phyloP scores from a whole-genome alignment of 2,888 invertebrate species.

The Pollenia angustigena region DNA sequence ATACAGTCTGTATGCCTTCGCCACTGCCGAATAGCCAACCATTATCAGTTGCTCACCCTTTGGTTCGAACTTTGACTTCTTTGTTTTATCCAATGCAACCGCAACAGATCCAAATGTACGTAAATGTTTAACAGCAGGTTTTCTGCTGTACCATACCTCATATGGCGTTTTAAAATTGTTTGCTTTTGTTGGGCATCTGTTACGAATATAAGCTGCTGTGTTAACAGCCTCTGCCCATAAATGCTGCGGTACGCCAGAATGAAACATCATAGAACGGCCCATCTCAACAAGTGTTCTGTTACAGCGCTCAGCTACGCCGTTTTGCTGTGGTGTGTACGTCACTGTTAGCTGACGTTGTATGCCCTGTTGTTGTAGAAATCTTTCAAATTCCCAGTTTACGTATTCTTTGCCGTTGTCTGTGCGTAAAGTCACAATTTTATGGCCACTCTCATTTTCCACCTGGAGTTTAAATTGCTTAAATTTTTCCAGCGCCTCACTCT shows the following conservation, averaged over 20 bases:
- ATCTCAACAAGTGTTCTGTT: constrained; percentile 68
- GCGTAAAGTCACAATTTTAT: constrained; percentile 32
- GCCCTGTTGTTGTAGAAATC: constrained; percentile 35
- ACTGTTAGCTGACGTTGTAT: constrained; percentile 72
- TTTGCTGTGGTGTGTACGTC: constrained; percentile 67
- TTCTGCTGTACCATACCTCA: constrained; percentile 62
- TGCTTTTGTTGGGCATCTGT: constrained; percentile 65
- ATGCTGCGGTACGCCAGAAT: constrained; percentile 43
- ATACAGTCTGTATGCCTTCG: constrained; percentile 50
- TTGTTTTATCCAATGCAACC: constrained; percentile 53
- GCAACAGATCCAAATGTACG: constrained; percentile 68
- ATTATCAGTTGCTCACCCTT: constrained; percentile 63
- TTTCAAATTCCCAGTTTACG: constrained; percentile 28
- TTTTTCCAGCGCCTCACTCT: constrained; percentile 46
- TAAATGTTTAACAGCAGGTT: constrained; percentile 66
- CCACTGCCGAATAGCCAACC: constrained; percentile 66
- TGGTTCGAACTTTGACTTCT: constrained; percentile 34
- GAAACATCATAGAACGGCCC: constrained; percentile 64
- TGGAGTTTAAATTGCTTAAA: constrained; percentile 53
- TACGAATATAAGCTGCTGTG: constrained; percentile 67
- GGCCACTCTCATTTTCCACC: constrained; percentile 48
- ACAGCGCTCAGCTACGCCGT: constrained; percentile 59
- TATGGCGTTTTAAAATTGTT: constrained; percentile 61
- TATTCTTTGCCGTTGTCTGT: constrained; percentile 46
- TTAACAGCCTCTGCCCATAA: constrained; percentile 71